These are phyloP conservation scores for Empidonax traillii DNA, from an alignment of 2,113 vertebrate species.

Conservation along the genomic window DNA sequence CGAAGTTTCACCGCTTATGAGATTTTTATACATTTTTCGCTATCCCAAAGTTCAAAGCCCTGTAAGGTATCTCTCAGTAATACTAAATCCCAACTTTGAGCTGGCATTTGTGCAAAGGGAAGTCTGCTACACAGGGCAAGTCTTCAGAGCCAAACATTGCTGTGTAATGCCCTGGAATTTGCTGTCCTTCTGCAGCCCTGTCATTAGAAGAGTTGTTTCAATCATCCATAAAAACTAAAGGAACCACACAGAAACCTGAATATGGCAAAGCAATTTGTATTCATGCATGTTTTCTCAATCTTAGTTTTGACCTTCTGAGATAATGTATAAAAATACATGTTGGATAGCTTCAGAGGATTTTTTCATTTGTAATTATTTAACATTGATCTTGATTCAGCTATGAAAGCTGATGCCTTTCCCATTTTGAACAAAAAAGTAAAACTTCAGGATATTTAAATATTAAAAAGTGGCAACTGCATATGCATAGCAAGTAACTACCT, in stretches of 20 bases:
- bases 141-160: not conserved
- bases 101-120: not conserved
- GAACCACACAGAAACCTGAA: slow-evolving; percentile 50
- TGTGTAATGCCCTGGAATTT: not conserved
- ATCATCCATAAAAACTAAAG: slow-evolving; percentile 64
- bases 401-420: slow-evolving; percentile 6
- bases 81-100: slow-evolving; percentile 7
- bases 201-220: slow-evolving; percentile 37
- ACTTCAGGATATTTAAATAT: slow-evolving; percentile 62
- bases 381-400: slow-evolving; percentile 31
- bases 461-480: slow-evolving; percentile 55
- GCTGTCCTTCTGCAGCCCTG: not conserved
- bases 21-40: slow-evolving; percentile 52
- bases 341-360: not conserved
- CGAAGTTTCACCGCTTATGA: not conserved
- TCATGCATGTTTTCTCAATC: not conserved
- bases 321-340: slow-evolving; percentile 18
- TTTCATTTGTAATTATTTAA: slow-evolving; percentile 46
- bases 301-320: slow-evolving; percentile 21
- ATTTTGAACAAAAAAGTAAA: slow-evolving; percentile 52
- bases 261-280: slow-evolving; percentile 68
- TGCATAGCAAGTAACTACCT: slow-evolving; percentile 62
- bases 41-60: not conserved
- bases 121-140: not conserved
- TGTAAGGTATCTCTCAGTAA: not conserved